phyloP scores from a whole-genome alignment of 2,888 invertebrate species.

The Neuroscelio doddi region DNA sequence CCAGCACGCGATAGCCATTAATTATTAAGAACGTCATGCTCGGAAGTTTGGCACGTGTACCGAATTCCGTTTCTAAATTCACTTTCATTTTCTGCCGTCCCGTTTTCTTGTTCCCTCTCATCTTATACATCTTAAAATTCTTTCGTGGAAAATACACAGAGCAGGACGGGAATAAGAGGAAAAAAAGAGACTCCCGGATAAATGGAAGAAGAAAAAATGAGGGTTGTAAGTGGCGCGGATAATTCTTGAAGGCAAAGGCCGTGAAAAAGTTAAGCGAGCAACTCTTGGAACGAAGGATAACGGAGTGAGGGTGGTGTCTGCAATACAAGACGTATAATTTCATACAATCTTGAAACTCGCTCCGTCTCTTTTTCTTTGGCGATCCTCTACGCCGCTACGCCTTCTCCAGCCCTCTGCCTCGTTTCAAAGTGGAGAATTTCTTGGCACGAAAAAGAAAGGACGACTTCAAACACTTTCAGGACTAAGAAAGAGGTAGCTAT shows the following conservation, averaged over 20 bases:
- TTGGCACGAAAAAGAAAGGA: neutral
- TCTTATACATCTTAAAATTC: slow-evolving; percentile 11
- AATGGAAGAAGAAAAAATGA: slow-evolving; percentile 54
- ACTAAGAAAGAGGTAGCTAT: slow-evolving; percentile 14
- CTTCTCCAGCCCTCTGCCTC: neutral
- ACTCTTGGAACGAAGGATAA: slow-evolving; percentile 48
- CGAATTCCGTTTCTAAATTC: slow-evolving; percentile 62
- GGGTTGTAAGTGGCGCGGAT: slow-evolving; percentile 60
- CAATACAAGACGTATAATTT: slow-evolving; percentile 64
- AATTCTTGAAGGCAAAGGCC: slow-evolving; percentile 56
- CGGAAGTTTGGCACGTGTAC: slow-evolving; percentile 49
- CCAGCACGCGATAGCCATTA: slow-evolving; percentile 50
- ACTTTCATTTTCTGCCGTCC: slow-evolving; percentile 57
- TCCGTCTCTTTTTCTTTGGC: slow-evolving; percentile 29
- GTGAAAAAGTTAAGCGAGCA: slow-evolving; percentile 38
- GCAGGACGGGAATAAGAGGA: slow-evolving; percentile 20
- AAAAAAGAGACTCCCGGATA: slow-evolving; percentile 46
- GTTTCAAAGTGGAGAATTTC: slow-evolving; percentile 6
- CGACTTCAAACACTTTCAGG: slow-evolving; percentile 10
- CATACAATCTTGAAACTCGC: slow-evolving; percentile 62
- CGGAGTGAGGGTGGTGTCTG: slow-evolving; percentile 47
- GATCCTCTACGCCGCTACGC: neutral
- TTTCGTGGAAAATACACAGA: slow-evolving; percentile 5
- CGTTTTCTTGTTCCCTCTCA: slow-evolving; percentile 7
- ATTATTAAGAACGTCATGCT: slow-evolving; percentile 64